Percentiles rank a stretch among this genome's conserved stretches.
phyloP scores from a whole-genome alignment of 2,113 vertebrate genomes.

The Cinclus cinclus region DNA sequence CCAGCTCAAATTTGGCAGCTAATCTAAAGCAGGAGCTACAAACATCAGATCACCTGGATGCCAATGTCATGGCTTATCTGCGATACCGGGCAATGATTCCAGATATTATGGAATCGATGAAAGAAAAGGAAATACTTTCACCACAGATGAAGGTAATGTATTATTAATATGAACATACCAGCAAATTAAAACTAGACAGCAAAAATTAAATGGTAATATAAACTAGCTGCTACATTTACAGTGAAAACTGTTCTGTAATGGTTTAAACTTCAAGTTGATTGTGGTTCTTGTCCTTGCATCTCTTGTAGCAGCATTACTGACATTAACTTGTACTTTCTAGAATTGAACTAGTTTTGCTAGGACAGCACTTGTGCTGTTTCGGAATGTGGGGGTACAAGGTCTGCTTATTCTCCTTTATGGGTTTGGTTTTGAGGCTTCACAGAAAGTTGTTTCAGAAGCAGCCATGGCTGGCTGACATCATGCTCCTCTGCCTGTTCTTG shows the following conservation, averaged over 20 bases:
- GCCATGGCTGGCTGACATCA: neutral
- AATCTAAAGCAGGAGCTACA: conserved; percentile 73
- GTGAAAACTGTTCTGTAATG: neutral
- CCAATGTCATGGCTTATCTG: conserved; percentile 73
- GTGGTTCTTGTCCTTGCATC: neutral
- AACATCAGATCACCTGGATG: conserved; percentile 66
- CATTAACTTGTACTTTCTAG: neutral
- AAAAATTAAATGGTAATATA: neutral
- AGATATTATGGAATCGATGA: neutral
- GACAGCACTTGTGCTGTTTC: neutral
- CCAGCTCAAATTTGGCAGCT: conserved; percentile 75
- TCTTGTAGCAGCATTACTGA: neutral
- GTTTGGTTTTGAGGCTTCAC: neutral
- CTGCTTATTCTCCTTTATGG: neutral
- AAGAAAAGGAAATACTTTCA: conserved; percentile 77
- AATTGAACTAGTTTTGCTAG: neutral
- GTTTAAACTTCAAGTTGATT: neutral
- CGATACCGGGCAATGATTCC: conserved; percentile 71
- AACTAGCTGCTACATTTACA: neutral
- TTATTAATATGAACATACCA: neutral
- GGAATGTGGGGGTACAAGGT: neutral
- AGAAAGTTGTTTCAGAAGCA: neutral
- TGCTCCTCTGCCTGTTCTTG: neutral
- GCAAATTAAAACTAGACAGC: neutral
- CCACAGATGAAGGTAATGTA: conserved; percentile 84